Percentiles rank a stretch among this genome's conserved stretches.
phyloP scores from a whole-genome alignment of 2,113 vertebrate genomes.

The Ictalurus furcatus region DNA sequence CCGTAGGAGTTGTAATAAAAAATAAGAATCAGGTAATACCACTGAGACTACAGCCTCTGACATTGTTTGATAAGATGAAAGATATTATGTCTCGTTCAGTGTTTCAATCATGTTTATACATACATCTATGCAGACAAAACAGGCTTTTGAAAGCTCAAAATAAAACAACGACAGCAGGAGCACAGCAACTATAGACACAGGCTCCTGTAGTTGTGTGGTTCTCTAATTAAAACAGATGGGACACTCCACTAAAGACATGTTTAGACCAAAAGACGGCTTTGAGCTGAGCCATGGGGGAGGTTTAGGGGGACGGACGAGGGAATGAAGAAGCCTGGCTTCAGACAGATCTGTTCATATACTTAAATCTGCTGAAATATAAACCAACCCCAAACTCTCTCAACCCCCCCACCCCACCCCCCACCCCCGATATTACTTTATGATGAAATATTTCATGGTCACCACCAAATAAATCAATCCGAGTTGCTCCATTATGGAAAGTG shows the following conservation, averaged over 20 bases:
- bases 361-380: slow-evolving; percentile 11
- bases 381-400: neutral
- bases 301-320: neutral
- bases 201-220: neutral
- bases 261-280: slow-evolving; percentile 9
- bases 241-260: slow-evolving; percentile 1
- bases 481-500: slow-evolving; percentile 23
- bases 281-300: neutral
- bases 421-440: slow-evolving; percentile 39
- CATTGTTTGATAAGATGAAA: neutral
- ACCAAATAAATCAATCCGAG: slow-evolving; percentile 41
- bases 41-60: neutral
- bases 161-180: neutral
- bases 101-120: neutral
- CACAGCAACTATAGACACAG: neutral
- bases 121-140: slow-evolving; percentile 3
- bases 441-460: slow-evolving; percentile 39
- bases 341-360: neutral
- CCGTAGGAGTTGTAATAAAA: neutral
- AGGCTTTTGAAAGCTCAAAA: neutral
- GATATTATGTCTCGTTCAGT: neutral
- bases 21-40: neutral
- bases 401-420: neutral
- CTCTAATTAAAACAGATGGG: slow-evolving; percentile 15
- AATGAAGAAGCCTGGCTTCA: neutral